Base-by-base conservation (phyloP, 37 sponge, comb jelly and placozoan species). In the Diacarnus erythraeanus region DNA sequence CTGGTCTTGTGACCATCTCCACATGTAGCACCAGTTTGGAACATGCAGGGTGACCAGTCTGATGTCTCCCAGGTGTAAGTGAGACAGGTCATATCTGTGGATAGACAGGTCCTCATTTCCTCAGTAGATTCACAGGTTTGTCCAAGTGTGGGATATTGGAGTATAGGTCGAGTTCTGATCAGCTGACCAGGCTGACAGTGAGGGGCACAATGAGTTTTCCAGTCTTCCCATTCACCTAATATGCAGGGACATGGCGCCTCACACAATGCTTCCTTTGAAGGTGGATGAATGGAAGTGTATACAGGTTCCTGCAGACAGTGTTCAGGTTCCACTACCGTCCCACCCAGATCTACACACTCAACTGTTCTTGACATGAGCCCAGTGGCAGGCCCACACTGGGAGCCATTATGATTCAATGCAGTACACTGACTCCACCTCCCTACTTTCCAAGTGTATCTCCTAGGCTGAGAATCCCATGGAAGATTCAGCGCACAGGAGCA, bases 191-290 rank as follows among this genome's bases (percentile, higher is more conserved):
- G 12, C 38, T 15, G 77, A 41, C 74, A 74, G 5, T 30, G 20
- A 54, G 74, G 17, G 20, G 57, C 42, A 43, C 74, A 74, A n/a
- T n/a, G n/a, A 5, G 33, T 0, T 20, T 42, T 42, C 63, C 63
- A 82, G 37, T 42, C n/a, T 3, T 36, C 30, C 82, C 82, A 82
- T 22, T 22, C 74, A 9, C 64, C 31, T n/a, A 82, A 33, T n/a
- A 47, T 2, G 39, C 82, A 82, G 17, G 64, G 44, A 64, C 82
- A 82, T 2, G 82, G 82, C 0, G 73, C 21, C 35, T 82, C 56
- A 33, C 82, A 82, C 34, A 72, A 51, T 42, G 38, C 43, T 3
- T 36, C 1, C 1, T 25, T 22, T 10, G 63, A 12, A 20, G 82
- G 82, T 9, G 82, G 74, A 2, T 60, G 42, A 2, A 82, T 42